Percentiles rank a stretch among this genome's conserved stretches.
phyloP scores from a whole-genome alignment of 2,888 invertebrate genomes.

The Drosophila villosipedis region DNA sequence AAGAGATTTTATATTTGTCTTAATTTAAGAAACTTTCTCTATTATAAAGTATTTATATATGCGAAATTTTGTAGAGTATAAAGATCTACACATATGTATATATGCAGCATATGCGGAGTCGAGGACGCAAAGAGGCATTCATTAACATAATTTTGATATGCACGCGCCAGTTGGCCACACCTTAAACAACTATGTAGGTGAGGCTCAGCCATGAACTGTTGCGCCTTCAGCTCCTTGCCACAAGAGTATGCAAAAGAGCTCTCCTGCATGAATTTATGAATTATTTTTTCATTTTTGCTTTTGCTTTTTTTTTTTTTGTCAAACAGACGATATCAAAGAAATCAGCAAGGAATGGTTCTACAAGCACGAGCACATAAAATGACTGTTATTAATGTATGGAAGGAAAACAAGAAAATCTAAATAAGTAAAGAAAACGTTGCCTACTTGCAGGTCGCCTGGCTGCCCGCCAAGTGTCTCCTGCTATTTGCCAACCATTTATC shows the following conservation, averaged over 20 bases:
- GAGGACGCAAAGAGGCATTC: conserved; percentile 50
- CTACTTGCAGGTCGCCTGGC: conserved; percentile 66
- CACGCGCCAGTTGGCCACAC: conserved; percentile 64
- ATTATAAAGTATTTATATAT: too few relatives aligned
- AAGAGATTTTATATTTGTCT: background rate
- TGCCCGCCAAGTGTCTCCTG: conserved; percentile 70
- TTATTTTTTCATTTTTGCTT: conserved; percentile 8
- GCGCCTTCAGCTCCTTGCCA: conserved; percentile 26
- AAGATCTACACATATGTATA: background rate
- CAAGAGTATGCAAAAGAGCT: conserved; percentile 40
- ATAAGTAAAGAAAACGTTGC: conserved; percentile 41
- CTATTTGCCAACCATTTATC: conserved; percentile 76
- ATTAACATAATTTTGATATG: conserved; percentile 76
- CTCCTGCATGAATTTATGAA: conserved; percentile 34
- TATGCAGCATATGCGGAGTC: background rate
- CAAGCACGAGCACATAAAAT: conserved; percentile 41
- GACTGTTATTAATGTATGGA: conserved; percentile 74
- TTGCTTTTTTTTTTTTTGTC: background rate
- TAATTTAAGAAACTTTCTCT: background rate
- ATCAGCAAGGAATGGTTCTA: conserved; percentile 33
- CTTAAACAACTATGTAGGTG: conserved; percentile 27
- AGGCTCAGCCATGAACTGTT: conserved; percentile 27
- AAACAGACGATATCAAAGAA: conserved; percentile 49
- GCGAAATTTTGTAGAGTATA: background rate
- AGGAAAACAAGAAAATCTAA: conserved; percentile 27